A percentile compares a stretch with the other conserved stretches of the same genome.
These are phyloP conservation scores for Sphaeramia orbicularis DNA, from an alignment of 2,797 vertebrate genomes.

Conservation along the genomic window DNA sequence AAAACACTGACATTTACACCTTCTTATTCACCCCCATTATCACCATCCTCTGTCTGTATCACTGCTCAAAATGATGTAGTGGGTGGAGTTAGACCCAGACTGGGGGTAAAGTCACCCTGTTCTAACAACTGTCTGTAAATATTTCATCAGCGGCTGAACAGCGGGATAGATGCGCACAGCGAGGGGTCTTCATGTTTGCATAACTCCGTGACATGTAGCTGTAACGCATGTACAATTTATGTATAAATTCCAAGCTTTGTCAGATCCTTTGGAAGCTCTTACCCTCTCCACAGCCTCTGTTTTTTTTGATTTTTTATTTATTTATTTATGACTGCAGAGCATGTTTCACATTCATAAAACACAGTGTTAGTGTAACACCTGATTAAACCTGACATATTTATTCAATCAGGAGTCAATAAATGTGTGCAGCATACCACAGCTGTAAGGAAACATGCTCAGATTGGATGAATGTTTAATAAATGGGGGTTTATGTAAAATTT, in stretches of 20 bases:
- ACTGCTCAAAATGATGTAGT: no score
- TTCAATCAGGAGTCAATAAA: conserved; percentile 36
- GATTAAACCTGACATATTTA: conserved; percentile 50
- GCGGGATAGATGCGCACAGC: not conserved
- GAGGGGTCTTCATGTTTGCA: not conserved
- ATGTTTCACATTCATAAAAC: conserved; percentile 5
- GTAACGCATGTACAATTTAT: conserved; percentile 2
- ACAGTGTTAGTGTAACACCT: conserved; percentile 21
- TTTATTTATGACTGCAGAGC: no score
- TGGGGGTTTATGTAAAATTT: conserved; percentile 36
- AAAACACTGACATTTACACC: no score
- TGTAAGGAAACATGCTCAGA: conserved; percentile 32
- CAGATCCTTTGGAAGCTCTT: conserved; percentile 1
- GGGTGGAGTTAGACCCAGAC: no score
- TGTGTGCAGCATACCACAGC: conserved; percentile 25
- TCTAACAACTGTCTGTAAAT: no score
- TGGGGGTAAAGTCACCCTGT: no score
- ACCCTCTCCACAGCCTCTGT: conserved; percentile 14
- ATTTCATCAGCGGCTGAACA: not conserved
- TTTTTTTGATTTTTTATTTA: no score
- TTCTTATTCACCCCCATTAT: no score
- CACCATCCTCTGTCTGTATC: no score
- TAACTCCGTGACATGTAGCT: not conserved
- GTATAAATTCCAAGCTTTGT: conserved; percentile 1
- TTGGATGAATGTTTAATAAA: conserved; percentile 45